These are phyloP conservation scores for Eretmocerus hayati DNA, from an alignment of 2,888 invertebrate genomes.

Conservation along the genomic window DNA sequence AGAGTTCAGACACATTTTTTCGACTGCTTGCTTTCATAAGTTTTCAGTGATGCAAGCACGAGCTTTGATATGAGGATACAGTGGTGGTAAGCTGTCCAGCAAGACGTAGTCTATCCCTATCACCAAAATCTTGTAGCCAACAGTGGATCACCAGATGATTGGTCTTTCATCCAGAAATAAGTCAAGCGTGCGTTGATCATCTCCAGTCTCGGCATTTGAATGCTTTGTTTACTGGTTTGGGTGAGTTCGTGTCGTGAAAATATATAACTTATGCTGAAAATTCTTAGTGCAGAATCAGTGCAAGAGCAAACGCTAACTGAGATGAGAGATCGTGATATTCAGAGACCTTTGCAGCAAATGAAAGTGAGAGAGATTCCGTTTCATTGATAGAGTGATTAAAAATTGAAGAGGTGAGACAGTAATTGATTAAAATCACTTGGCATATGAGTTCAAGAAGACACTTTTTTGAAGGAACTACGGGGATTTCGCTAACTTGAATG, in stretches of 20 bases:
- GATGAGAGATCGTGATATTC: conserved; percentile 10
- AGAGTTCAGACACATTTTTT: conserved; percentile 17
- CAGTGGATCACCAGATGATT: conserved; percentile 7
- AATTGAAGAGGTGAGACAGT: too few species aligned
- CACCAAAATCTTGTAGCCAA: conserved; percentile 12
- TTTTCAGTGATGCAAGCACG: not conserved
- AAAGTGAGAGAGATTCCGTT: too few species aligned
- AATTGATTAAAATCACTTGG: too few species aligned
- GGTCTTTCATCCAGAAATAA: conserved; percentile 15
- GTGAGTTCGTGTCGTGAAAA: conserved; percentile 7
- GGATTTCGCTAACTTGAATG: too few species aligned
- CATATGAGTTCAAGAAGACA: too few species aligned
- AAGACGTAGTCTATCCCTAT: conserved; percentile 1
- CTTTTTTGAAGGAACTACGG: too few species aligned
- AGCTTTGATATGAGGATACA: conserved; percentile 1
- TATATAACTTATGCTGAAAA: conserved; percentile 11
- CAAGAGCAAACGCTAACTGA: conserved; percentile 6
- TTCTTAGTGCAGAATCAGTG: conserved; percentile 19
- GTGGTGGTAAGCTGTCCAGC: conserved; percentile 3
- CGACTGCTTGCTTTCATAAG: conserved; percentile 5
- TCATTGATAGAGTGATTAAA: too few species aligned
- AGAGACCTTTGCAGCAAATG: too few species aligned
- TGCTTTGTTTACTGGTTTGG: conserved; percentile 7
- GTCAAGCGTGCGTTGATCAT: conserved; percentile 19
- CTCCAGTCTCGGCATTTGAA: conserved; percentile 1